phyloP scores from a whole-genome alignment of 2,113 vertebrate species.

The Oryzias celebensis region DNA sequence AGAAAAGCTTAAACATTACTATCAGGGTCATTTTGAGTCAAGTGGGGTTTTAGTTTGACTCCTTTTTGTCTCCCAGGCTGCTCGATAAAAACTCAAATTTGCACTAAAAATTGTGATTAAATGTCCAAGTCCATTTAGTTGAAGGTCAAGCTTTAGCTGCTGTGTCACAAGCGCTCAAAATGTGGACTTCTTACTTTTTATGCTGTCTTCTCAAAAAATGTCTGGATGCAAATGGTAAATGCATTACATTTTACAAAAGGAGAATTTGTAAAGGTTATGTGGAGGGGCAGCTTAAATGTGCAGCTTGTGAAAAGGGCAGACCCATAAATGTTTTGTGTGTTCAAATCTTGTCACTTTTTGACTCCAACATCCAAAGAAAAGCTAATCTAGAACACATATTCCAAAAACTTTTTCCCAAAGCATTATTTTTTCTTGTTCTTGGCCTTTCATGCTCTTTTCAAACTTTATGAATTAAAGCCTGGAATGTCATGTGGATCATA shows the following conservation, averaged over 20 bases:
- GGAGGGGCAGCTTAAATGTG: conserved; percentile 4
- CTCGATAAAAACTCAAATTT: no score
- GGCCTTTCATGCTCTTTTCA: neutral
- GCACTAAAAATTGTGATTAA: no score
- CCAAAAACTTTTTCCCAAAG: neutral
- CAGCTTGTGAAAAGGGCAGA: conserved; percentile 9
- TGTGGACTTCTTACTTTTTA: no score
- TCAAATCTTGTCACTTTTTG: neutral
- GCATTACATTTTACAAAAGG: conserved; percentile 28
- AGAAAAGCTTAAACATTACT: no score
- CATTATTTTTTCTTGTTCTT: neutral
- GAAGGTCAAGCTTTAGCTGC: no score
- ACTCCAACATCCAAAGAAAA: conserved; percentile 5
- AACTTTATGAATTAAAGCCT: neutral
- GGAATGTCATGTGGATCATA: no score
- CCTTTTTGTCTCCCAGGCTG: no score
- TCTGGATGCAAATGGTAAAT: conserved; percentile 26
- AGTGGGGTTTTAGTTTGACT: no score
- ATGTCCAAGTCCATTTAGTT: no score
- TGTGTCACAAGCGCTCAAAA: no score
- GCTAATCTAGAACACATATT: neutral
- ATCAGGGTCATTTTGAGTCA: no score
- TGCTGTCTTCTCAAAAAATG: no score
- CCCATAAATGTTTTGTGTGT: conserved; percentile 1
- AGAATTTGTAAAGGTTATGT: conserved; percentile 20